A percentile compares a stretch with the other conserved stretches of the same genome.
These are phyloP conservation scores for Drosophila rhopaloa DNA, from an alignment of 1,140 invertebrate species.

Conservation along the genomic window DNA sequence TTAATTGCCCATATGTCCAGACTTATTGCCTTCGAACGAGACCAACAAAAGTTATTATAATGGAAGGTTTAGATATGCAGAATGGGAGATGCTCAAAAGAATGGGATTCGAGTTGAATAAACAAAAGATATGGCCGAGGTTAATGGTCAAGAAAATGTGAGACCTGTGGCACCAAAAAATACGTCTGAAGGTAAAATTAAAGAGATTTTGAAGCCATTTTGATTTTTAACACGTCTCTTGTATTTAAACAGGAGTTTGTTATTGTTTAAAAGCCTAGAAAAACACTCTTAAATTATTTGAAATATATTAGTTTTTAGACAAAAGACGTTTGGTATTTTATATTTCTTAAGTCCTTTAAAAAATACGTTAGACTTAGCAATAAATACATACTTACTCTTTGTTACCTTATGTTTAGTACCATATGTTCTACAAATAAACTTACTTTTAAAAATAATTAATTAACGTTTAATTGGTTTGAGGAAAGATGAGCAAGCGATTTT, in stretches of 20 bases:
- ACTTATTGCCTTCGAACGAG: constrained; percentile 22
- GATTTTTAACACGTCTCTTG: no score
- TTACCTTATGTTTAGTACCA: no score
- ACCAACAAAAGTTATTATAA: constrained; percentile 38
- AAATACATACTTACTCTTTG: no score
- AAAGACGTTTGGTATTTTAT: no score
- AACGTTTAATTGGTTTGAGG: neutral
- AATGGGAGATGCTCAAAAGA: constrained; percentile 26
- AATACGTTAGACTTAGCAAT: no score
- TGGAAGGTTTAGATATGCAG: constrained; percentile 22
- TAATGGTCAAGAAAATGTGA: constrained; percentile 2
- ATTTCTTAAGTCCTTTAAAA: no score
- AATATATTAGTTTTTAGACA: no score
- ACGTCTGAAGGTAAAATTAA: neutral
- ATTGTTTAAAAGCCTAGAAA: no score
- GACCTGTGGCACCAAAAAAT: neutral
- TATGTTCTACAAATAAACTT: neutral
- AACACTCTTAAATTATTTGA: no score
- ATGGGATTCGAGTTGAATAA: constrained; percentile 21
- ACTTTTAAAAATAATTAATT: neutral
- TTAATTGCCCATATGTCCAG: constrained; percentile 58
- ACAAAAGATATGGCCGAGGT: constrained; percentile 14
- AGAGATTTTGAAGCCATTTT: no score
- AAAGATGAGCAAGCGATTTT: neutral
- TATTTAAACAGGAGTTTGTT: no score